Evolutionary conservation across 2,797 vertebrate species (phyloP).

Genomic region (Thaleichthys pacificus): DNA sequence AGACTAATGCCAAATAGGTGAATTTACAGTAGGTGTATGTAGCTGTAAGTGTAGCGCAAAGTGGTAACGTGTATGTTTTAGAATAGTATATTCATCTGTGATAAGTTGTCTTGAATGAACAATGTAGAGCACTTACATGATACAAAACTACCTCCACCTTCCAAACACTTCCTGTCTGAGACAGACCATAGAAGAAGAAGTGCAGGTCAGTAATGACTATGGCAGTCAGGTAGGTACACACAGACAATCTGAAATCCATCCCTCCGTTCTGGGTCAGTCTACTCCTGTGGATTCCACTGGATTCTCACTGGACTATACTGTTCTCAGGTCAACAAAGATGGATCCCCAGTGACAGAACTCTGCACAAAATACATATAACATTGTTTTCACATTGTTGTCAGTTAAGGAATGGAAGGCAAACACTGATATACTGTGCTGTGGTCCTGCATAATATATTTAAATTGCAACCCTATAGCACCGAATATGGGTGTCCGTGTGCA

Average conservation of each 20-base stretch:
- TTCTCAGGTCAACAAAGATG: constrained; percentile 43
- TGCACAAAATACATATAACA: constrained; percentile 1
- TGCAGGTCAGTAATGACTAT: neutral
- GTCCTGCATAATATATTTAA: too few species aligned
- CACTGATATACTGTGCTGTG: too few species aligned
- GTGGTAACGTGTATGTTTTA: neutral
- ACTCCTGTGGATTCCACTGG: constrained; percentile 30
- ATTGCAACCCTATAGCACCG: neutral
- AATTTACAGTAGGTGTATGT: too few species aligned
- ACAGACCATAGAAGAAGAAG: neutral
- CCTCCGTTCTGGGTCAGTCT: neutral
- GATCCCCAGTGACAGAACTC: constrained; percentile 46
- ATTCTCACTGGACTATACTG: constrained; percentile 33
- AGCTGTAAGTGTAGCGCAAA: neutral
- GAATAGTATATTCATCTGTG: too few species aligned
- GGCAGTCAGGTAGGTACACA: neutral
- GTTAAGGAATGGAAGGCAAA: too few species aligned
- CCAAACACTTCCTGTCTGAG: neutral
- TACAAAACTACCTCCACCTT: neutral
- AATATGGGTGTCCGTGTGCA: neutral
- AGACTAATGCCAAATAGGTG: too few species aligned
- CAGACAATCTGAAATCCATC: neutral
- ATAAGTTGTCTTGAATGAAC: too few species aligned
- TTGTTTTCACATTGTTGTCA: too few species aligned
- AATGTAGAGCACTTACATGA: too few species aligned